phyloP scores from a whole-genome alignment of 2,113 vertebrate species.

The Pimephales promelas region DNA sequence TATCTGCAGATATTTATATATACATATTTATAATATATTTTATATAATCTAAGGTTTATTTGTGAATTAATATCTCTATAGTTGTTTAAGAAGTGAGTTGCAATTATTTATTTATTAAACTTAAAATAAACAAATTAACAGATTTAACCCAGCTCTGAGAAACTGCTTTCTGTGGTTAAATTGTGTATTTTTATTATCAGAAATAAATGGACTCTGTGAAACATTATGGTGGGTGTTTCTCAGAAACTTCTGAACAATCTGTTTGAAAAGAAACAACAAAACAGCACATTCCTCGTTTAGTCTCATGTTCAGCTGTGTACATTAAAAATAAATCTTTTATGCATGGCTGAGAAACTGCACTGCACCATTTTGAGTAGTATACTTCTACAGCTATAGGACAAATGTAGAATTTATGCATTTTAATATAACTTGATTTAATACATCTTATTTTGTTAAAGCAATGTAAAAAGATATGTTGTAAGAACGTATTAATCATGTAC shows the following conservation, averaged over 20 bases:
- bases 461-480: too few species aligned
- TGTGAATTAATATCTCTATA: neutral
- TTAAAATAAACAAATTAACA: neutral
- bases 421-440: neutral
- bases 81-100: neutral
- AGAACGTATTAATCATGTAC: too few species aligned
- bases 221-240: neutral
- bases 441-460: neutral
- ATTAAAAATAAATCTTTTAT: neutral
- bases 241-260: neutral
- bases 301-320: neutral
- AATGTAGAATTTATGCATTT: neutral
- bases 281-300: neutral
- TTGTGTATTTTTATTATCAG: neutral
- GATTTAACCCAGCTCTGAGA: neutral
- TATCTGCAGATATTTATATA: neutral
- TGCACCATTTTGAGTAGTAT: neutral
- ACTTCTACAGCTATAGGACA: neutral
- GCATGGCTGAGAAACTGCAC: neutral
- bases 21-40: neutral
- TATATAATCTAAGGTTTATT: neutral
- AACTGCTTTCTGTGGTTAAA: neutral
- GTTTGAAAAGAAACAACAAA: too few species aligned
- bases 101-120: neutral
- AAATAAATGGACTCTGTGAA: neutral